Percentiles rank a stretch among this genome's conserved stretches.
phyloP scores from a whole-genome alignment of 35 echinoderm and acorn worm species.

The Ophiothrix spiculata region DNA sequence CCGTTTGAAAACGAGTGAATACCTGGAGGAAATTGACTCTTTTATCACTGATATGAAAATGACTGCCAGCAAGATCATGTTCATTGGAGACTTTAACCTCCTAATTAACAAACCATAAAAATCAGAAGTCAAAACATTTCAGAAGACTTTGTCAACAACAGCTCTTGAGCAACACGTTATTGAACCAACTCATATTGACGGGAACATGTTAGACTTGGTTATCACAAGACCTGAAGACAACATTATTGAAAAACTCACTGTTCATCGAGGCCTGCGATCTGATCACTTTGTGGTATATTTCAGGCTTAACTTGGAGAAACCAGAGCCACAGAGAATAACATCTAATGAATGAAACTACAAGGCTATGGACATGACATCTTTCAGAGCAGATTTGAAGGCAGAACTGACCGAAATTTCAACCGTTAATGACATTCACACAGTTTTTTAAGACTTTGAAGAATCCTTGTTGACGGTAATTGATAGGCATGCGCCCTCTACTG shows the following conservation, averaged over 20 bases:
- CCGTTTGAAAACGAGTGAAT: not conserved
- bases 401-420: not conserved
- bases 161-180: not conserved
- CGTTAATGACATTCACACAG: not conserved
- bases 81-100: slow-evolving; percentile 1
- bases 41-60: not conserved
- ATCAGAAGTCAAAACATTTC: not conserved
- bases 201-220: not conserved
- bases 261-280: not conserved
- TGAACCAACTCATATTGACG: not conserved
- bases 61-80: not conserved
- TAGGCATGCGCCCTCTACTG: not conserved
- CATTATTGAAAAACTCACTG: not conserved
- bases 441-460: not conserved
- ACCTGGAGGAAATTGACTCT: not conserved
- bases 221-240: not conserved
- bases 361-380: too few species aligned
- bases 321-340: not conserved
- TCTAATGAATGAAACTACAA: not conserved
- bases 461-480: not conserved
- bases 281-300: not conserved
- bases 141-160: not conserved
- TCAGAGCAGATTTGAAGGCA: too few species aligned
- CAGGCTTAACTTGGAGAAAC: not conserved
- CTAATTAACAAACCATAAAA: not conserved